Conservation (phyloP, 2,888 invertebrate species). For the Hoplodrina ambigua region DNA sequence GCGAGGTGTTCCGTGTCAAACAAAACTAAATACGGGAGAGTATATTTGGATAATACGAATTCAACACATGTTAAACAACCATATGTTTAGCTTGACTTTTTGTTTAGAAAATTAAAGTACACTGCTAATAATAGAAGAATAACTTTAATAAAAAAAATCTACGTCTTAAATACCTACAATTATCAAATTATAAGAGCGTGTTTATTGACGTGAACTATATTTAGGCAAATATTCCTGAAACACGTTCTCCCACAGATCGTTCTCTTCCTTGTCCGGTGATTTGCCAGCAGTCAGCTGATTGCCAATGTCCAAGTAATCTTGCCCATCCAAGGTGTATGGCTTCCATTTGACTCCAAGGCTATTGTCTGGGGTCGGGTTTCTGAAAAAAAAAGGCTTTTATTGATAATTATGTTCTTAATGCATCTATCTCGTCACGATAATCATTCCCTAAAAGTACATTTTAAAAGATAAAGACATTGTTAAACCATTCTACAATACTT, state of each 20-base stretch:
- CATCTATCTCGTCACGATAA: not conserved
- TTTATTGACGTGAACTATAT: constrained; percentile 41
- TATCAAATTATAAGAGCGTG: not conserved
- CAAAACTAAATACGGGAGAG: constrained; percentile 29
- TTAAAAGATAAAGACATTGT: not conserved
- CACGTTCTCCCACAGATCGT: constrained; percentile 73
- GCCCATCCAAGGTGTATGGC: constrained; percentile 64
- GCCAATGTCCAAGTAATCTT: constrained; percentile 72
- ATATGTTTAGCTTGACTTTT: not conserved
- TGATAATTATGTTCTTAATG: not conserved
- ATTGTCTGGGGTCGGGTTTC: constrained; percentile 75
- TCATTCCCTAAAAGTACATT: not conserved
- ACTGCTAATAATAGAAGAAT: no score
- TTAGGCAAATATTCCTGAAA: constrained; percentile 69
- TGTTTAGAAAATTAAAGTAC: not conserved
- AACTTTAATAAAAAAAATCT: no score
- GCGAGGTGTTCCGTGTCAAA: constrained; percentile 36
- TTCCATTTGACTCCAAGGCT: constrained; percentile 69
- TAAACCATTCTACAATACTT: not conserved
- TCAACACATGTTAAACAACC: no score
- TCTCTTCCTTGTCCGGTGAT: constrained; percentile 70
- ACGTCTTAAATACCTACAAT: no score
- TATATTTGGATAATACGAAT: not conserved
- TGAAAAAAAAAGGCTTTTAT: constrained; percentile 43
- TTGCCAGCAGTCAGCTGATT: constrained; percentile 61